phyloP scores from a whole-genome alignment of 2,113 vertebrate genomes.

The Phodopus roborovskii region DNA sequence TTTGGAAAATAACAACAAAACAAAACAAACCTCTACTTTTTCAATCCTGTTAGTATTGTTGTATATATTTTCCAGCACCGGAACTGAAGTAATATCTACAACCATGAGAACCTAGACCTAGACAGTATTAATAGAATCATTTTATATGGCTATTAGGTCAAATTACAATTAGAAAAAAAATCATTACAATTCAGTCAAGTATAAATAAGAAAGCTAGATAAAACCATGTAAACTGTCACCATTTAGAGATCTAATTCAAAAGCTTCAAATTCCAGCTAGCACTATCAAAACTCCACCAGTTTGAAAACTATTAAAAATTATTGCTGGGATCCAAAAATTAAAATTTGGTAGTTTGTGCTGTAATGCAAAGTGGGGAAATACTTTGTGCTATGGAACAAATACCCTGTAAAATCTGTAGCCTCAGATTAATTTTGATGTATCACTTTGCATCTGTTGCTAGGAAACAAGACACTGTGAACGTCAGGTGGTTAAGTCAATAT shows the following conservation, averaged over 20 bases:
- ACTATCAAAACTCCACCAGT: constrained; percentile 89
- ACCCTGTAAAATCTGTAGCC: constrained; percentile 89
- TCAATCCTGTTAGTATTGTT: constrained; percentile 74
- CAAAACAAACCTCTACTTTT: constrained; percentile 51
- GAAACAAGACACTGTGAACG: constrained; percentile 84
- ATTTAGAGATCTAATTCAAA: constrained; percentile 89
- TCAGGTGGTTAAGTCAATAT: constrained; percentile 85
- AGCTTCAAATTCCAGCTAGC: constrained; percentile 87
- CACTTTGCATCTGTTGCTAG: constrained; percentile 86
- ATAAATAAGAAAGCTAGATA: constrained; percentile 91
- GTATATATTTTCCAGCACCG: constrained; percentile 83
- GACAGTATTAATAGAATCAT: constrained; percentile 83
- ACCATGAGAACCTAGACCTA: constrained; percentile 85
- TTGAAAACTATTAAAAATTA: constrained; percentile 90
- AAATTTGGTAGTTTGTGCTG: constrained; percentile 91
- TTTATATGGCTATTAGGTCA: constrained; percentile 91
- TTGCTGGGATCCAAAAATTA: constrained; percentile 88
- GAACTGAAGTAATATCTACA: constrained; percentile 84
- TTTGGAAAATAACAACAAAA: constrained; percentile 57
- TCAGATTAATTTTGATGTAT: constrained; percentile 86
- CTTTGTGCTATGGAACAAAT: constrained; percentile 90
- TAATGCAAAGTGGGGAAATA: constrained; percentile 87
- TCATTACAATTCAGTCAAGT: constrained; percentile 89
- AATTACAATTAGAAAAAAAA: constrained; percentile 88
- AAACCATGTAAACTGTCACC: constrained; percentile 90